Percentiles rank a stretch among this genome's conserved stretches.
Evolutionary conservation across 2,888 invertebrate species (phyloP).

Genomic region (Mythimna lalbum): DNA sequence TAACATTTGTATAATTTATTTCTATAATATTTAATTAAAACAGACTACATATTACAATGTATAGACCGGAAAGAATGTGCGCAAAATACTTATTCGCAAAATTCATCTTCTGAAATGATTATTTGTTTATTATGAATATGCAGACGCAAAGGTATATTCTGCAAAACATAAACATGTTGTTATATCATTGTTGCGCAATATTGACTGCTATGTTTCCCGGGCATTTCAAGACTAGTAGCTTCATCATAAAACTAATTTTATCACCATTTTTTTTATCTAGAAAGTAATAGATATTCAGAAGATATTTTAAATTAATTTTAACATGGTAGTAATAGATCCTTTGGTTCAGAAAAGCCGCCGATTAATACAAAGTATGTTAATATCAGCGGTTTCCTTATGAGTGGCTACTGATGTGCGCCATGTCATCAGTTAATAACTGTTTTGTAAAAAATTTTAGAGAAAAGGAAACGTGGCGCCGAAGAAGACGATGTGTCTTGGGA

Average conservation of each 20-base stretch:
- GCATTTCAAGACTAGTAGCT: not conserved
- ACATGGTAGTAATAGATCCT: not conserved
- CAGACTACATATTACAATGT: not conserved
- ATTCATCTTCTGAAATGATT: not conserved
- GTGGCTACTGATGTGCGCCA: not conserved
- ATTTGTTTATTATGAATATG: not conserved
- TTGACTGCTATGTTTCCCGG: not conserved
- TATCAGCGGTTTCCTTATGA: not conserved
- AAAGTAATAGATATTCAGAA: not conserved
- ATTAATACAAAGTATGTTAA: not conserved
- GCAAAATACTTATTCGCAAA: not conserved
- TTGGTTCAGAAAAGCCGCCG: not conserved
- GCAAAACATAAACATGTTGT: not conserved
- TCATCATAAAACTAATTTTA: not conserved
- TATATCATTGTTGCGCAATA: not conserved
- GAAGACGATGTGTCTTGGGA: slow-evolving; percentile 91
- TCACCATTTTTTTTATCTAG: not conserved
- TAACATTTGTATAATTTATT: no score
- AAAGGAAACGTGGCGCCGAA: slow-evolving; percentile 76
- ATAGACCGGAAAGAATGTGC: not conserved
- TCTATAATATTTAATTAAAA: no score
- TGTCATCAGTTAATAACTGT: not conserved
- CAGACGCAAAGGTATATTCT: not conserved
- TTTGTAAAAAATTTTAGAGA: slow-evolving; percentile 65
- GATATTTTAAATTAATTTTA: no score